Evolutionary conservation across 2,113 vertebrate genomes (phyloP).

Genomic region (Macrotis lagotis): DNA sequence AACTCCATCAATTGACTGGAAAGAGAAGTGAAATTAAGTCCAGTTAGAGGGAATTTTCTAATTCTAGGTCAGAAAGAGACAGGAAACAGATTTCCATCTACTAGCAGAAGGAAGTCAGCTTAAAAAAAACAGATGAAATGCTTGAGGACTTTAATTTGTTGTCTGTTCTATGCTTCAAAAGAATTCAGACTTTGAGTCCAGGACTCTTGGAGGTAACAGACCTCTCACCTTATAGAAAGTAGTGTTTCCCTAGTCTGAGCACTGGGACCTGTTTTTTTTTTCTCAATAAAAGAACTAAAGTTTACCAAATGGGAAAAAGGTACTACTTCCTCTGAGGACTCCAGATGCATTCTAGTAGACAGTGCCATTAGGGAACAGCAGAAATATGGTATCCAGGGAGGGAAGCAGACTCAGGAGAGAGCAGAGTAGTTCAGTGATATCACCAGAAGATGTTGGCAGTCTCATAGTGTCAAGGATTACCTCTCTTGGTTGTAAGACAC

Average conservation of each 20-base stretch:
- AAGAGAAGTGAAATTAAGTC: not conserved
- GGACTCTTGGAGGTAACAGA: not conserved
- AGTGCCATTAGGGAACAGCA: not conserved
- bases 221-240: not conserved
- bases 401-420: no score
- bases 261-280: not conserved
- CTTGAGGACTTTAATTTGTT: not conserved
- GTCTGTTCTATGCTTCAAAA: not conserved
- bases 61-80: not conserved
- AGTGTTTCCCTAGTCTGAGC: not conserved
- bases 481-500: no score
- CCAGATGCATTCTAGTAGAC: not conserved
- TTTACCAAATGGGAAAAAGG: not conserved
- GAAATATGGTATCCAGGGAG: no score
- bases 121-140: not conserved
- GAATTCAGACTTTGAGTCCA: not conserved
- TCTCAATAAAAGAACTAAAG: not conserved
- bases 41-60: not conserved
- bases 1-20: not conserved
- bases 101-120: not conserved
- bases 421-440: no score
- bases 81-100: not conserved
- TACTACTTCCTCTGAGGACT: not conserved
- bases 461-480: no score
- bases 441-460: no score